Percentiles rank a stretch among this genome's conserved stretches.
Evolutionary conservation across 2,797 vertebrate genomes (phyloP).

Genomic region (Karalla daura): DNA sequence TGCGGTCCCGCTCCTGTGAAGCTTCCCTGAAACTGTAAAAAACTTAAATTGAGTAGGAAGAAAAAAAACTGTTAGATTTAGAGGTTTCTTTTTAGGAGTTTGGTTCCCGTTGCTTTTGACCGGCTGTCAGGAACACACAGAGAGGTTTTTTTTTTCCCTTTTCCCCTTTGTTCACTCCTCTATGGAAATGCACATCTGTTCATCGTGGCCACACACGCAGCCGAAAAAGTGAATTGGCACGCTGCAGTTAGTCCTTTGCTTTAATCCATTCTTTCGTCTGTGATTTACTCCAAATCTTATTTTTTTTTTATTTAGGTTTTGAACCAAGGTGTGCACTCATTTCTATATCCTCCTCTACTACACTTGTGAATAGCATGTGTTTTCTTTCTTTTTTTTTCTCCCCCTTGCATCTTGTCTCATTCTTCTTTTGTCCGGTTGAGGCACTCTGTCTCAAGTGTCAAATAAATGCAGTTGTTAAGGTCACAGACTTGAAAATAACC

Average conservation of each 20-base stretch:
- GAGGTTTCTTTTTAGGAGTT: constrained; percentile 44
- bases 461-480: constrained; percentile 44
- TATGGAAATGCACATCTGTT: constrained; percentile 76
- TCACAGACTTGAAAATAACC: constrained; percentile 46
- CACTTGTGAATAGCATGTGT: background rate
- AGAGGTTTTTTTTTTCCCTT: constrained; percentile 34
- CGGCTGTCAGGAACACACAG: constrained; percentile 53
- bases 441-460: constrained; percentile 25
- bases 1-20: constrained; percentile 6
- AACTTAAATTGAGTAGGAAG: background rate
- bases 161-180: constrained; percentile 69
- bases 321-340: background rate
- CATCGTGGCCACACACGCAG: constrained; percentile 66
- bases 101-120: constrained; percentile 62
- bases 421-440: background rate
- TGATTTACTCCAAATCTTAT: constrained; percentile 9
- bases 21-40: constrained; percentile 8
- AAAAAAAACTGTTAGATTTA: constrained; percentile 20
- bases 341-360: background rate
- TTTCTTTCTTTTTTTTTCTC: background rate
- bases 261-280: constrained; percentile 33
- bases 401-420: background rate
- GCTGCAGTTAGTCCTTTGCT: constrained; percentile 35
- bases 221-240: constrained; percentile 31
- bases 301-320: constrained; percentile 1